Conservation (phyloP, 2,888 invertebrate species). For the Mystacides longicornis region DNA sequence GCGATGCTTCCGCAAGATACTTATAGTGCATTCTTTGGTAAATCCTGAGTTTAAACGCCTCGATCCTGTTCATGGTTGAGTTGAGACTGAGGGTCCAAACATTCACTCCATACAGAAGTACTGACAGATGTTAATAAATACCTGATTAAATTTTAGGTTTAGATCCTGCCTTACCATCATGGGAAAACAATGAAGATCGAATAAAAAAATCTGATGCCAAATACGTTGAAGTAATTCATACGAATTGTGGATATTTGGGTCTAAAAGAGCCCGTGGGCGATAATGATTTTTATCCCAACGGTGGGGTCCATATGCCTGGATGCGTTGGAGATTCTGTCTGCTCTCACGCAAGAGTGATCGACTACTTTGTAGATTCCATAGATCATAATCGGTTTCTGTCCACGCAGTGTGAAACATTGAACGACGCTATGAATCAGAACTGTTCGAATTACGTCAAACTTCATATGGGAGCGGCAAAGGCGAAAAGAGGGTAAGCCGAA, state of each 20-base stretch:
- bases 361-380: conserved; percentile 36
- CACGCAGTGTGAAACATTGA: conserved; percentile 31
- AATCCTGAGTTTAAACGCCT: too few species aligned
- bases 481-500: conserved; percentile 19
- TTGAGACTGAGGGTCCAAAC: too few species aligned
- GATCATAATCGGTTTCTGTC: conserved; percentile 33
- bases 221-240: conserved; percentile 43
- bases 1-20: too few species aligned
- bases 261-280: conserved; percentile 42
- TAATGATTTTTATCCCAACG: conserved; percentile 40
- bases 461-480: conserved; percentile 32
- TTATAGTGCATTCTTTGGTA: too few species aligned
- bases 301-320: conserved; percentile 36
- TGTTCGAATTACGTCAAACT: conserved; percentile 33
- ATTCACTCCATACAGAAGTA: too few species aligned
- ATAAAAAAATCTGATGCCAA: conserved; percentile 34
- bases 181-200: conserved; percentile 31
- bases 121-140: too few species aligned
- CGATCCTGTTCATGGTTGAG: too few species aligned
- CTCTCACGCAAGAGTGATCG: conserved; percentile 35
- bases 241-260: conserved; percentile 39
- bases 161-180: conserved; percentile 42
- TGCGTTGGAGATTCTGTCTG: conserved; percentile 33
- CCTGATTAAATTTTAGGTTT: conserved; percentile 36
- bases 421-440: conserved; percentile 29